These are phyloP conservation scores for Phrynosoma platyrhinos DNA, from an alignment of 2,113 vertebrate genomes.

Conservation along the genomic window DNA sequence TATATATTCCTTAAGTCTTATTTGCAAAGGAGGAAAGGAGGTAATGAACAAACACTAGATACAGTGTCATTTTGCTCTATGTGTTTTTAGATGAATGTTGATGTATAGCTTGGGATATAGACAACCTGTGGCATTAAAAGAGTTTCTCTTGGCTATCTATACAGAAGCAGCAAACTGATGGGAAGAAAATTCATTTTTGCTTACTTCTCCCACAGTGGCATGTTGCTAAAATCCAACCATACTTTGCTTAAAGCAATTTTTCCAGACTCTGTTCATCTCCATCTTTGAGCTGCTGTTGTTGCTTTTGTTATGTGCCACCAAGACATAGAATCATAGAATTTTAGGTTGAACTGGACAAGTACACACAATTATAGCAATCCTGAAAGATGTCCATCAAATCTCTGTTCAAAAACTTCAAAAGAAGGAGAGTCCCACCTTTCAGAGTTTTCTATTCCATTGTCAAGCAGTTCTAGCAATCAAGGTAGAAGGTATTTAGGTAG, in stretches of 20 bases:
- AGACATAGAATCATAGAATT: too few relatives aligned
- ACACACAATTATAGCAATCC: too few relatives aligned
- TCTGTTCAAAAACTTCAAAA: too few relatives aligned
- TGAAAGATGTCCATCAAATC: background rate
- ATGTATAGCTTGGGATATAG: background rate
- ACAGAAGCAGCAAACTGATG: background rate
- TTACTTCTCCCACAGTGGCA: too few relatives aligned
- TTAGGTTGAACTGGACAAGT: too few relatives aligned
- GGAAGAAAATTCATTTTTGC: background rate
- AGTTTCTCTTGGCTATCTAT: background rate
- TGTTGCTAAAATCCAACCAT: background rate
- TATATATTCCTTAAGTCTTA: constrained; percentile 6
- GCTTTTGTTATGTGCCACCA: too few relatives aligned
- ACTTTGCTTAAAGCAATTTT: background rate
- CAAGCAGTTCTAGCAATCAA: too few relatives aligned
- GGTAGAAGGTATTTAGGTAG: too few relatives aligned
- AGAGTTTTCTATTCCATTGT: too few relatives aligned
- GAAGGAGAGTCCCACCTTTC: too few relatives aligned
- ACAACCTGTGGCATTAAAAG: background rate
- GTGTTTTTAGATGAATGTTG: constrained; percentile 15
- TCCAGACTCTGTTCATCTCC: background rate
- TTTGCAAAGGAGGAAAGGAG: constrained; percentile 53
- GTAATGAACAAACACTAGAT: constrained; percentile 37
- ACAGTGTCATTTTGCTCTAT: constrained; percentile 36
- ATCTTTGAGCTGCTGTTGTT: too few relatives aligned